A percentile compares a stretch with the other conserved stretches of the same genome.
Conservation (phyloP, 2,888 invertebrate species). For the Uloborus plumipes region DNA sequence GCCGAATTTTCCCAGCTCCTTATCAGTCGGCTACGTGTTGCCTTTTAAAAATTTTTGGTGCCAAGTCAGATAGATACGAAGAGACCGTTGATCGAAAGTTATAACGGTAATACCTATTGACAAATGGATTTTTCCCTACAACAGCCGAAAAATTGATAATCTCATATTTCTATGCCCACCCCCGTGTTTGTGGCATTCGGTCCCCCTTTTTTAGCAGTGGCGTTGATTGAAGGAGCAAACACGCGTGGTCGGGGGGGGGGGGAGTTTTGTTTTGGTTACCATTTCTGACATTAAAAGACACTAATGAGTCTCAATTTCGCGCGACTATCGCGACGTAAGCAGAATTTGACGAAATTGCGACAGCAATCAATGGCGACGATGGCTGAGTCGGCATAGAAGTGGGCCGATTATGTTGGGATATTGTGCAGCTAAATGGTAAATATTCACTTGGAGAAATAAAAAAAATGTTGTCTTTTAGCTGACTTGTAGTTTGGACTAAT, state of each 20-base stretch:
- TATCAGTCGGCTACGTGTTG: constrained; percentile 56
- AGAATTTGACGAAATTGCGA: constrained; percentile 34
- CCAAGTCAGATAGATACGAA: constrained; percentile 54
- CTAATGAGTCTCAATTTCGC: constrained; percentile 35
- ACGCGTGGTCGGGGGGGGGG: too few species aligned
- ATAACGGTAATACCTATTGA: constrained; percentile 60
- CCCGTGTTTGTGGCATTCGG: not conserved
- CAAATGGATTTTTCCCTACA: constrained; percentile 57
- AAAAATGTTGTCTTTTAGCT: too few species aligned
- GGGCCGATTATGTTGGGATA: too few species aligned
- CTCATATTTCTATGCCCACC: constrained; percentile 11
- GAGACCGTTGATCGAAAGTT: constrained; percentile 46
- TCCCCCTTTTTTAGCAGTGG: constrained; percentile 20
- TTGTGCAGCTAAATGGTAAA: too few species aligned
- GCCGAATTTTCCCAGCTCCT: constrained; percentile 50
- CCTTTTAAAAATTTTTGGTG: constrained; percentile 54
- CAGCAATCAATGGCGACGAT: constrained; percentile 31
- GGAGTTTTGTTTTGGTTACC: constrained; percentile 1
- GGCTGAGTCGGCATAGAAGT: constrained; percentile 21
- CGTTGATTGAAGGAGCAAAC: constrained; percentile 29
- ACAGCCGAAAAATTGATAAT: constrained; percentile 52
- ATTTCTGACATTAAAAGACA: constrained; percentile 34
- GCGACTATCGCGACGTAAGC: constrained; percentile 48
- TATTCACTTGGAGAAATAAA: too few species aligned
- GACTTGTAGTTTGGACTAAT: too few species aligned